A percentile compares a stretch with the other conserved stretches of the same genome.
Conservation (phyloP, 1,140 invertebrate genomes). For the Leptonema lineaticorne region DNA sequence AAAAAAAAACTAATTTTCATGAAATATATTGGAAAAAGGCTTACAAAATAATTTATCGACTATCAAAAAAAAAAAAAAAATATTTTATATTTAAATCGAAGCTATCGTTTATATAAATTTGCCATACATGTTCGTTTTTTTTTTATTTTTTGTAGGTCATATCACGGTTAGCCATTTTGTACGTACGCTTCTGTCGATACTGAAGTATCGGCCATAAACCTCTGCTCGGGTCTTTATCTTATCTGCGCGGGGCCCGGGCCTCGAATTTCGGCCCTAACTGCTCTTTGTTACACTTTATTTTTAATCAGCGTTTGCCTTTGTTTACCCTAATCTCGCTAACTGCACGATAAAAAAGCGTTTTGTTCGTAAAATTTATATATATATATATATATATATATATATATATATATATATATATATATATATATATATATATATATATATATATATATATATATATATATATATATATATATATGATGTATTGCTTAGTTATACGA, state of each 20-base stretch:
- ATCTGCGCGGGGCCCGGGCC: slow-evolving; percentile 14
- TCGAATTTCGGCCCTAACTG: slow-evolving; percentile 22
- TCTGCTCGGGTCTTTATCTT: slow-evolving; percentile 30
- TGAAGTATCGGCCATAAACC: slow-evolving; percentile 33
- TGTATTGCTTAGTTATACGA: no score
- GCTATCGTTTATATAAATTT: no score
- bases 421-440: no score
- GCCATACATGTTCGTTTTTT: not conserved
- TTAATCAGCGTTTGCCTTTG: slow-evolving; percentile 31
- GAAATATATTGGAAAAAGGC: no score
- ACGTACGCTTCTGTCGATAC: slow-evolving; percentile 21
- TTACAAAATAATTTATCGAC: no score
- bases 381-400: not conserved
- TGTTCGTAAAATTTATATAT: not conserved
- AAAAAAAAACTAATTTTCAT: no score
- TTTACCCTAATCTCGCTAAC: slow-evolving; percentile 7
- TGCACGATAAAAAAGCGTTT: slow-evolving; percentile 17
- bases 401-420: not conserved
- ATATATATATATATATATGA: no score
- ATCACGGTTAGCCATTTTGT: not conserved
- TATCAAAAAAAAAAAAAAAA: no score
- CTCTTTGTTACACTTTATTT: slow-evolving; percentile 38
- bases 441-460: no score
- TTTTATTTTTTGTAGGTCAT: no score
- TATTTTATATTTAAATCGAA: no score